Base-by-base conservation (phyloP, 37 sponge, comb jelly and placozoan genomes). In the Axinella damicornis region DNA sequence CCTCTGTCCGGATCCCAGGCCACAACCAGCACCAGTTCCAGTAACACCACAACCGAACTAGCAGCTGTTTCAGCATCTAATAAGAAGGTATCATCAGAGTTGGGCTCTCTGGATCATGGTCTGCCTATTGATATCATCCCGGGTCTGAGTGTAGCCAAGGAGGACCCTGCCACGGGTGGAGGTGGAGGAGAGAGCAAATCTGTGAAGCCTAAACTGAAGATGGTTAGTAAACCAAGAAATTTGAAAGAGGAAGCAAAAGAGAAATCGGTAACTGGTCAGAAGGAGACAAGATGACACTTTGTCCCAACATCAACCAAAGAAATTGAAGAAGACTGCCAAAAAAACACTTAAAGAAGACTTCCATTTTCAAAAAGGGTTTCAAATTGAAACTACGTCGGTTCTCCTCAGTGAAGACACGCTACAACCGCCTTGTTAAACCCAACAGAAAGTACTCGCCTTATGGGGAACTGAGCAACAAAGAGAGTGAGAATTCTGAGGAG, bases 351-450 rank as follows among this genome's bases (percentile, higher is more conserved):
- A 12, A 4, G 4, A 46, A 4, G 46, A 46, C 46, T 12, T 46
- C n/a, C n/a, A n/a, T 46, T 4, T 46, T 46, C 4, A 46, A 46
- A 9, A 46, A 46, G 46, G 6, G 9, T 4, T 46, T 46, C 46
- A 46, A 46, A 46, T 46, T 46, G n/a, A 27, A 34, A 34, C 5
- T 34, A 27, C 34, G 28, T 33, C 19, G 19, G 68, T 18, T 24
- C 68, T 67, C 68, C 32, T 79, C 80, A 2, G 65, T 83, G 19
- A 53, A 73, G 46, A 83, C 83, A 0, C 57, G 88, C 30, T 87
- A 69, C 57, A 87, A 87, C 27, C 81, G 88, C 24, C 74, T 52
- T n/a, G 82, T 87, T 0, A 87, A 87, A 32, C 88, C 81, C 2
- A 87, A 87, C 68, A 71, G 74, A 25, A 56, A 64, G 20, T 87